Conservation (phyloP, 2,113 vertebrate species). For the Cinclus mexicanus region DNA sequence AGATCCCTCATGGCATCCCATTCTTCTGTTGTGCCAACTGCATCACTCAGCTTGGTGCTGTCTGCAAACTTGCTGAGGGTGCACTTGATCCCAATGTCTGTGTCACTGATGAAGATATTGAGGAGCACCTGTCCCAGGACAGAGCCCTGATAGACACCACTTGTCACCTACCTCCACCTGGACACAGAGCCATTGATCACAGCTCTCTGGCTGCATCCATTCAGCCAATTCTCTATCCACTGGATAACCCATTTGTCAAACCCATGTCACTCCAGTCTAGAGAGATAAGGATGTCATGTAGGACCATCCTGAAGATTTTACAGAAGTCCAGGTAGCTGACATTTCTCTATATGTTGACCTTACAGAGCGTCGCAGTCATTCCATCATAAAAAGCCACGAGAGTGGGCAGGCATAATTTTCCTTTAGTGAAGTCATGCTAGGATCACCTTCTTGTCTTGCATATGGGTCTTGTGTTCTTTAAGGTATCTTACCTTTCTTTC, state of each 20-base stretch:
- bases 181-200: neutral
- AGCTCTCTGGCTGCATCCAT: neutral
- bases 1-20: neutral
- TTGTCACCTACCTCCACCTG: fast-evolving
- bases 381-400: neutral
- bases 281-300: neutral
- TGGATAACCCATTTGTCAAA: neutral
- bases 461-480: neutral
- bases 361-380: fast-evolving
- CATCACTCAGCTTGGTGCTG: neutral
- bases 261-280: neutral
- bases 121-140: neutral
- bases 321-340: neutral
- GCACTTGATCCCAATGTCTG: neutral
- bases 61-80: neutral
- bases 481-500: neutral
- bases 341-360: neutral
- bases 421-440: neutral
- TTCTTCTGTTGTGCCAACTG: neutral
- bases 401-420: neutral
- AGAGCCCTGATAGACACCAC: neutral
- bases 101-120: neutral
- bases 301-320: neutral
- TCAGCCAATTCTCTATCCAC: neutral
- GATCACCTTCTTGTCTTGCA: neutral